A percentile compares a stretch with the other conserved stretches of the same genome.
Evolutionary conservation across 2,797 vertebrate species (phyloP).

Genomic region (Chelonia mydas): DNA sequence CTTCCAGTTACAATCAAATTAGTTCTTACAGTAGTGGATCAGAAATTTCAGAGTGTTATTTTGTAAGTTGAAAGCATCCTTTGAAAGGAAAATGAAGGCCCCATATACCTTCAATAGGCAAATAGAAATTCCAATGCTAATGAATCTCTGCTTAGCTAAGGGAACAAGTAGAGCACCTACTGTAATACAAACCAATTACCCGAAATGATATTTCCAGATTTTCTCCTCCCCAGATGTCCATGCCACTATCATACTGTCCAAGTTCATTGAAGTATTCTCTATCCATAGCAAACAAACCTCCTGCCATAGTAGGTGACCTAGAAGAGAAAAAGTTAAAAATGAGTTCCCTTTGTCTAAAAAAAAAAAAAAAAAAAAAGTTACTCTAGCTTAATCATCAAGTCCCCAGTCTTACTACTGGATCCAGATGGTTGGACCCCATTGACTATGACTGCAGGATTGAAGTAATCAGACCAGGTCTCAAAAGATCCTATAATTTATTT

Average conservation of each 20-base stretch:
- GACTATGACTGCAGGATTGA: background rate
- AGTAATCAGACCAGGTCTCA: background rate
- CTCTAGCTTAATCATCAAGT: background rate
- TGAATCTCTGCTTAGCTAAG: background rate
- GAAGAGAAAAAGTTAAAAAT: background rate
- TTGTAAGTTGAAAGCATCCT: background rate
- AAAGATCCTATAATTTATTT: background rate
- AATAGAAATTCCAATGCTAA: background rate
- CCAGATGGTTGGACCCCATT: background rate
- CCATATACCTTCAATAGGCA: background rate
- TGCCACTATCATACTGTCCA: conserved; percentile 94
- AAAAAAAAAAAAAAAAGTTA: too few species aligned
- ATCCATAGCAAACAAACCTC: conserved; percentile 95
- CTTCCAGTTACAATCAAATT: background rate
- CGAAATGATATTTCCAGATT: conserved; percentile 98
- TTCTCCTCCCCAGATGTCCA: conserved; percentile 99
- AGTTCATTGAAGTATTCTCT: conserved; percentile 92
- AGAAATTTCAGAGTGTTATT: background rate
- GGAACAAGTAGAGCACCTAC: background rate
- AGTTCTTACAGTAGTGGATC: background rate
- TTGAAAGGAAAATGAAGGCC: background rate
- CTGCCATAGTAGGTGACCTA: conserved; percentile 98
- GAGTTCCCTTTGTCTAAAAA: background rate
- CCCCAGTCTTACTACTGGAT: background rate
- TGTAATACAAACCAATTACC: conserved; percentile 79